phyloP scores from a whole-genome alignment of 2,888 invertebrate genomes.

The Andrena flavipes region DNA sequence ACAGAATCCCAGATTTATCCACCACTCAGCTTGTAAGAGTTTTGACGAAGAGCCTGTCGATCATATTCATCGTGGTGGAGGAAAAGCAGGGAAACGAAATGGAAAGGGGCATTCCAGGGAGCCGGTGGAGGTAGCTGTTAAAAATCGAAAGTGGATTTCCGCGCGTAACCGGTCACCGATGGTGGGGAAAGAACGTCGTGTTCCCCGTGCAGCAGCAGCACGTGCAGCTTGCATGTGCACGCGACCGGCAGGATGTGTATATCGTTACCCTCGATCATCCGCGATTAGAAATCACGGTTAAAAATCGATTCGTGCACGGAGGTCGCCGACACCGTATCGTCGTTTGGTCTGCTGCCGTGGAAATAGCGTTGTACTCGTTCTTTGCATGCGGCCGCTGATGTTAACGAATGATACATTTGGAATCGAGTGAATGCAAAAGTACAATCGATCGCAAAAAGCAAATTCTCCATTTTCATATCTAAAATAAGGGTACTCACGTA shows the following conservation, averaged over 20 bases:
- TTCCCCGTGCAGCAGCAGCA: constrained; percentile 51
- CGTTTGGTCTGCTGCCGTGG: neutral
- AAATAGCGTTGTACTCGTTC: neutral
- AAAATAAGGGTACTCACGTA: too few relatives aligned
- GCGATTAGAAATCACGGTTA: constrained; percentile 60
- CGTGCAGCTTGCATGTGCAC: constrained; percentile 62
- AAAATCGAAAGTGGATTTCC: constrained; percentile 66
- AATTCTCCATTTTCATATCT: too few relatives aligned
- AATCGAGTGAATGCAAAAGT: neutral
- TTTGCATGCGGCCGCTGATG: neutral
- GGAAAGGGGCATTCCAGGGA: constrained; percentile 33
- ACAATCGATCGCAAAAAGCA: too few relatives aligned
- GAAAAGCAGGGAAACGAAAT: constrained; percentile 42
- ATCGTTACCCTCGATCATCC: constrained; percentile 66
- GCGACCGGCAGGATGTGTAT: constrained; percentile 66
- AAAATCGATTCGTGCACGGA: constrained; percentile 64
- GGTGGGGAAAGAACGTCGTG: constrained; percentile 29
- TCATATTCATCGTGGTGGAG: neutral
- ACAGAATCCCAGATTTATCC: too few relatives aligned
- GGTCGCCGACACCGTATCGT: constrained; percentile 54
- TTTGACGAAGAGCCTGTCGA: neutral
- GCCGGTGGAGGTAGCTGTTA: constrained; percentile 37
- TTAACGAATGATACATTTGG: neutral
- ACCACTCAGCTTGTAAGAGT: neutral
- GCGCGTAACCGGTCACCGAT: constrained; percentile 47